Conservation (phyloP, 2,888 invertebrate species). For the Callyntrura guangdongensis region DNA sequence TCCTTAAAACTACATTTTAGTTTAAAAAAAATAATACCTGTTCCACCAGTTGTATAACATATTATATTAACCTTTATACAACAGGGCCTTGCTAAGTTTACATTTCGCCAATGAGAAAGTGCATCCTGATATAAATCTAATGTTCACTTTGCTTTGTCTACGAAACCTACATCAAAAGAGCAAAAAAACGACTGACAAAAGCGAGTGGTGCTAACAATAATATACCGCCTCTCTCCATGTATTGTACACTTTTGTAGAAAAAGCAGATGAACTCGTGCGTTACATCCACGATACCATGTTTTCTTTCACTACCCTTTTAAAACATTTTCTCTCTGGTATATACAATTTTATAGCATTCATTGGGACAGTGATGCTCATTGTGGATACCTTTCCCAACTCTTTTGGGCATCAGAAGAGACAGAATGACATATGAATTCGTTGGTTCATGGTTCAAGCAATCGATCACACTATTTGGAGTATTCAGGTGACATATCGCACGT, state of each 20-base stretch:
- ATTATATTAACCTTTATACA: too few species aligned
- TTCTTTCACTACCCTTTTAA: conserved; percentile 11
- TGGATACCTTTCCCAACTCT: neutral
- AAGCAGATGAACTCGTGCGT: conserved; percentile 6
- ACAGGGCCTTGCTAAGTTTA: too few species aligned
- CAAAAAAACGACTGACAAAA: neutral
- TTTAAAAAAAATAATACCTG: conserved; percentile 8
- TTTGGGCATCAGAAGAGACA: conserved; percentile 44
- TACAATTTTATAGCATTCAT: neutral
- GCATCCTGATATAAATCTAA: conserved; percentile 28
- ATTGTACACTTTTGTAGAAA: neutral
- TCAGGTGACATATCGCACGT: conserved; percentile 69
- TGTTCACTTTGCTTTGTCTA: neutral
- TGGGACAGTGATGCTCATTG: neutral
- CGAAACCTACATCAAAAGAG: conserved; percentile 13
- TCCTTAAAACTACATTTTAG: neutral
- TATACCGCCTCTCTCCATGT: neutral
- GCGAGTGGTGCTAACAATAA: neutral
- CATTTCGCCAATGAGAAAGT: conserved; percentile 6
- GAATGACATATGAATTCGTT: conserved; percentile 67
- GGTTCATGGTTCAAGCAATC: conserved; percentile 69
- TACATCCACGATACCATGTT: neutral
- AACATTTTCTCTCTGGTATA: conserved; percentile 2
- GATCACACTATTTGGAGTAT: conserved; percentile 70
- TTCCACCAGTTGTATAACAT: neutral